Conservation (phyloP, 53 echinoderm and acorn worm genomes). For the Henricia sp. region DNA sequence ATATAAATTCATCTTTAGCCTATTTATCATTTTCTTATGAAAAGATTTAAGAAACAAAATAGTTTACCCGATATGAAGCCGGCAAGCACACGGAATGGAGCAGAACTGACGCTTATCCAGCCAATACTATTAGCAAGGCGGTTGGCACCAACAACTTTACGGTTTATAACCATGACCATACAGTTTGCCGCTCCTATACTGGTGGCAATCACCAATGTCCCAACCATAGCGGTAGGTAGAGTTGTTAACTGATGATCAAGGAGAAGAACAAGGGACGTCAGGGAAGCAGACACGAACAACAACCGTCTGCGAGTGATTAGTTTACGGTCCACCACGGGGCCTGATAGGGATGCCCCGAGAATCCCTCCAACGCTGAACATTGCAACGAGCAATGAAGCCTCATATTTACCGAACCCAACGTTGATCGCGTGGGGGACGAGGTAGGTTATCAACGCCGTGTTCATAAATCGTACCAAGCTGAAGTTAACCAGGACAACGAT, state of each 20-base stretch:
- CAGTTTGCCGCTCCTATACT: neutral
- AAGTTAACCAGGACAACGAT: neutral
- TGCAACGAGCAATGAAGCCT: neutral
- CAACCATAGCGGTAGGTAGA: neutral
- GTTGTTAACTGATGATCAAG: neutral
- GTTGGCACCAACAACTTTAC: constrained; percentile 10
- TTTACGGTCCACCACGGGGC: constrained; percentile 11
- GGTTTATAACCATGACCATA: constrained; percentile 2
- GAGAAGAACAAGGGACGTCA: neutral
- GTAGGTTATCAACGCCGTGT: constrained; percentile 2
- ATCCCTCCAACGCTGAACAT: neutral
- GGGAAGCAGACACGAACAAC: constrained; percentile 1
- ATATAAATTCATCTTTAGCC: no score
- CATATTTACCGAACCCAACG: constrained; percentile 13
- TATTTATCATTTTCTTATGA: no score
- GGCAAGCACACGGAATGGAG: neutral
- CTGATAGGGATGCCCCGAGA: neutral
- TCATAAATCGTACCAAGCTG: neutral
- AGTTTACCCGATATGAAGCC: constrained; percentile 18
- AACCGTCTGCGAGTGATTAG: neutral
- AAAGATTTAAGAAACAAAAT: no score
- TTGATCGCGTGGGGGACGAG: constrained; percentile 2
- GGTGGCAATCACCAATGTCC: neutral
- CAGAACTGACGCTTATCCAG: neutral
- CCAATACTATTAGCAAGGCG: constrained; percentile 3